phyloP scores from a whole-genome alignment of 92 coral and sea anemone genomes.

The Epizoanthus stellaris region DNA sequence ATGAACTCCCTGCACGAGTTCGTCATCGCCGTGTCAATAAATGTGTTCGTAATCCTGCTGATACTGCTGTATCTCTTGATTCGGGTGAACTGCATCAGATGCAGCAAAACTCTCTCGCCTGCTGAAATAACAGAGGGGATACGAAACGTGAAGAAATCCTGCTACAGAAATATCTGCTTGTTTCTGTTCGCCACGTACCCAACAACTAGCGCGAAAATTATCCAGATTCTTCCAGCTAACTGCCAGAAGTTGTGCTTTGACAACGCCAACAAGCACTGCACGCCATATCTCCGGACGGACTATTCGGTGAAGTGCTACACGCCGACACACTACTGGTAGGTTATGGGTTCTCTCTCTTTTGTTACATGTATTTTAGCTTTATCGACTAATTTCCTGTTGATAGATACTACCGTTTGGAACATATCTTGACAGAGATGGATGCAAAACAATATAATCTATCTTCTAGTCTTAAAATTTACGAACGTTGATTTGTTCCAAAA shows the following conservation, averaged over 20 bases:
- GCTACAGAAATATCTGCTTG: conserved; percentile 54
- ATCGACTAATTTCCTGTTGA: too few species aligned
- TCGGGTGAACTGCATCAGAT: conserved; percentile 29
- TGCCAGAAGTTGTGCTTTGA: conserved; percentile 57
- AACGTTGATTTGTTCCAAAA: too few species aligned
- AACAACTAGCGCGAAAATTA: conserved; percentile 55
- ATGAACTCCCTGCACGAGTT: conserved; percentile 60
- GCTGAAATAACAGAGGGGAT: conserved; percentile 25
- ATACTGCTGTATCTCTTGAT: conserved; percentile 40
- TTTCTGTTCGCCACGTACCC: conserved; percentile 68
- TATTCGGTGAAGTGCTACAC: conserved; percentile 57
- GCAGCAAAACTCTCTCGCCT: not conserved
- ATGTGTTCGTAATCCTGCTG: conserved; percentile 16
- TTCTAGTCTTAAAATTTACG: too few species aligned
- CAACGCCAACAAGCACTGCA: conserved; percentile 25
- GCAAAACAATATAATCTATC: too few species aligned
- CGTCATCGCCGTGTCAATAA: conserved; percentile 34
- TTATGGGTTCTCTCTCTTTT: too few species aligned
- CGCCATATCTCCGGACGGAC: conserved; percentile 49
- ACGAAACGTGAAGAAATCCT: conserved; percentile 30
- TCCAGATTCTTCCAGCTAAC: conserved; percentile 64
- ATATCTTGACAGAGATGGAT: too few species aligned
- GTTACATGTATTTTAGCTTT: too few species aligned
- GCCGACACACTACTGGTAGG: conserved; percentile 24
- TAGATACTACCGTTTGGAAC: too few species aligned